These are phyloP conservation scores for Phlogophora meticulosa DNA, from an alignment of 2,888 invertebrate genomes.

Conservation along the genomic window DNA sequence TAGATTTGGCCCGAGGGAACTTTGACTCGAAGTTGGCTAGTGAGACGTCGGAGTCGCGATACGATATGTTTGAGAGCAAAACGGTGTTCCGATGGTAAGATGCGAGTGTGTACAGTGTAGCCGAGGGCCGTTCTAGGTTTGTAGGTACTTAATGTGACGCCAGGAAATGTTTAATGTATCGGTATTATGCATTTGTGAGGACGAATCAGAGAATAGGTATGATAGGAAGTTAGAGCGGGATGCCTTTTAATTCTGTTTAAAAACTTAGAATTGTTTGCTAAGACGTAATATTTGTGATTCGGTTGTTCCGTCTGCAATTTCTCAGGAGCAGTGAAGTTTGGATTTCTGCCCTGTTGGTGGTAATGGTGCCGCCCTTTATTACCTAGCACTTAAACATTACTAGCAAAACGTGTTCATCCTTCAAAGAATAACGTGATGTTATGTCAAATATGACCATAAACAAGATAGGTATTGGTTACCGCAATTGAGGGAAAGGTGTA, in stretches of 20 bases:
- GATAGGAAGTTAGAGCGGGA: background rate
- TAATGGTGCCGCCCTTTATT: too few relatives aligned
- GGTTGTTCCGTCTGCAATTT: too few relatives aligned
- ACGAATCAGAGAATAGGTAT: background rate
- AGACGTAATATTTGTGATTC: too few relatives aligned
- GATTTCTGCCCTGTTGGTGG: too few relatives aligned
- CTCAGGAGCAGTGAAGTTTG: too few relatives aligned
- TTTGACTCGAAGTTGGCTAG: constrained; percentile 86
- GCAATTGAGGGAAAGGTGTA: background rate
- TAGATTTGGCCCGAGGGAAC: constrained; percentile 89
- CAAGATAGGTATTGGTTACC: background rate
- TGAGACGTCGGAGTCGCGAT: constrained; percentile 69
- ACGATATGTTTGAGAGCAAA: constrained; percentile 88
- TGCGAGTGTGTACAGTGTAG: constrained; percentile 81
- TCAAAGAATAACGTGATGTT: too few relatives aligned
- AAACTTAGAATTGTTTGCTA: background rate
- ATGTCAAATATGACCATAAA: too few relatives aligned
- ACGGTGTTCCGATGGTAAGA: constrained; percentile 85
- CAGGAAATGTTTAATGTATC: constrained; percentile 60
- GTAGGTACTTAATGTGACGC: constrained; percentile 49
- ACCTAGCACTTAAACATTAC: too few relatives aligned
- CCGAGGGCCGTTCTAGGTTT: constrained; percentile 74
- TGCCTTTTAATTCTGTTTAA: background rate
- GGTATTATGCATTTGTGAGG: constrained; percentile 40
- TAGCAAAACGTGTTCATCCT: too few relatives aligned